These are phyloP conservation scores for Phaedon cochleariae DNA, from an alignment of 2,888 invertebrate species.

Conservation along the genomic window DNA sequence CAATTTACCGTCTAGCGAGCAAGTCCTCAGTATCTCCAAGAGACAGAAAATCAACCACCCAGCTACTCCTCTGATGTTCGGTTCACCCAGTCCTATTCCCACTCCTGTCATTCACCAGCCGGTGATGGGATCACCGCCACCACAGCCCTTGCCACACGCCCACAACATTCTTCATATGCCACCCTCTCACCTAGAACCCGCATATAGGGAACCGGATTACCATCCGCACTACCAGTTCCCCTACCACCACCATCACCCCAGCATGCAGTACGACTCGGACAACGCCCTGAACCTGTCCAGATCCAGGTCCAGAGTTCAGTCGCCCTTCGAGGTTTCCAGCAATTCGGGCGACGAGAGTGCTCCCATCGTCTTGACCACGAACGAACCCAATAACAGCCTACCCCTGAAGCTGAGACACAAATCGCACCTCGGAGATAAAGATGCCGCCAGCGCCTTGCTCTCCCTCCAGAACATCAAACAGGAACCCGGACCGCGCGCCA, in stretches of 20 bases:
- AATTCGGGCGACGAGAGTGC: conserved; percentile 71
- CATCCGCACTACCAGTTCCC: conserved; percentile 53
- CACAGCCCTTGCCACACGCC: conserved; percentile 65
- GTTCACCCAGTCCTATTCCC: conserved; percentile 67
- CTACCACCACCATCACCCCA: conserved; percentile 63
- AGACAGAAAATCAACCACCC: conserved; percentile 67
- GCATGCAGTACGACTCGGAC: conserved; percentile 65
- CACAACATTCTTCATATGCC: conserved; percentile 57
- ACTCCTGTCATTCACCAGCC: conserved; percentile 71
- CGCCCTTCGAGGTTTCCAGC: conserved; percentile 84
- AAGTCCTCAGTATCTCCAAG: conserved; percentile 85
- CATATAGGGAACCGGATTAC: conserved; percentile 63
- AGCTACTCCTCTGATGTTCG: conserved; percentile 66
- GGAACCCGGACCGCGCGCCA: conserved; percentile 81
- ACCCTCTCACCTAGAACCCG: conserved; percentile 63
- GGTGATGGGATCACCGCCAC: conserved; percentile 61
- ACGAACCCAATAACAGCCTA: conserved; percentile 79
- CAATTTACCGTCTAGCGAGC: conserved; percentile 83
- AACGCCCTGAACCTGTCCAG: conserved; percentile 79
- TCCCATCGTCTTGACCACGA: conserved; percentile 57
- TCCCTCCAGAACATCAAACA: conserved; percentile 87
- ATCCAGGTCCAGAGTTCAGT: conserved; percentile 67
- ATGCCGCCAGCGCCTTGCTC: conserved; percentile 83
- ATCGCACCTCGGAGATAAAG: conserved; percentile 88
- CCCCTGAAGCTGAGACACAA: conserved; percentile 93